These are phyloP conservation scores for Lytechinus pictus DNA, from an alignment of 35 echinoderm and acorn worm genomes.

Conservation along the genomic window DNA sequence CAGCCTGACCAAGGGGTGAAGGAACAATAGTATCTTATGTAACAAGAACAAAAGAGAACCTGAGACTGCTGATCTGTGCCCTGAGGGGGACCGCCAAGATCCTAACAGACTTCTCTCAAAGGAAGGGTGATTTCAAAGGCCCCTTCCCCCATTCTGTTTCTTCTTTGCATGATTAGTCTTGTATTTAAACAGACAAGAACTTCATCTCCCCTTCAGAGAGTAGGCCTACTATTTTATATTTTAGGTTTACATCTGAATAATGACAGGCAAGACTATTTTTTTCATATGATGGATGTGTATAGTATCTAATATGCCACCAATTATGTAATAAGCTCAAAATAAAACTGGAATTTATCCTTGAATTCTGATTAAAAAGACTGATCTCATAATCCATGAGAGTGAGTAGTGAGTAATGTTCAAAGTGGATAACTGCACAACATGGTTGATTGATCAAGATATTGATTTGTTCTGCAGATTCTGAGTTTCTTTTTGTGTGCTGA, in stretches of 20 bases:
- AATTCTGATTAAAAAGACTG: neutral
- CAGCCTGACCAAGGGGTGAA: neutral
- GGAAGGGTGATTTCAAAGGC: neutral
- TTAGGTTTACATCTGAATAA: too few relatives aligned
- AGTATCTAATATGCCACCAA: neutral
- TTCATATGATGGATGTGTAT: neutral
- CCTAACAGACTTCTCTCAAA: neutral
- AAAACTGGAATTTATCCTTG: neutral
- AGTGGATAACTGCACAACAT: neutral
- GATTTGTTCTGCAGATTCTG: neutral
- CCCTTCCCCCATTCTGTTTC: neutral
- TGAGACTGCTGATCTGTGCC: neutral
- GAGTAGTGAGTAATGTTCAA: neutral
- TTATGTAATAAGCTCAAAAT: neutral
- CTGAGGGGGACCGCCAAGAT: constrained; percentile 29
- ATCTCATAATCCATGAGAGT: neutral
- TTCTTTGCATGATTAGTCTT: neutral
- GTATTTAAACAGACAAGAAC: too few relatives aligned
- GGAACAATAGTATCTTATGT: neutral
- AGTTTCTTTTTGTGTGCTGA: neutral
- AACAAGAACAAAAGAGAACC: neutral
- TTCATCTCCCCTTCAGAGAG: too few relatives aligned
- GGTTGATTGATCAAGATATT: neutral
- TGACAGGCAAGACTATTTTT: too few relatives aligned
- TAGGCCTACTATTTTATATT: too few relatives aligned